Evolutionary conservation across 2,797 vertebrate genomes (phyloP), one percentile per base, ranked within the genome.

Genomic region (Rousettus madagascariensis): DNA sequence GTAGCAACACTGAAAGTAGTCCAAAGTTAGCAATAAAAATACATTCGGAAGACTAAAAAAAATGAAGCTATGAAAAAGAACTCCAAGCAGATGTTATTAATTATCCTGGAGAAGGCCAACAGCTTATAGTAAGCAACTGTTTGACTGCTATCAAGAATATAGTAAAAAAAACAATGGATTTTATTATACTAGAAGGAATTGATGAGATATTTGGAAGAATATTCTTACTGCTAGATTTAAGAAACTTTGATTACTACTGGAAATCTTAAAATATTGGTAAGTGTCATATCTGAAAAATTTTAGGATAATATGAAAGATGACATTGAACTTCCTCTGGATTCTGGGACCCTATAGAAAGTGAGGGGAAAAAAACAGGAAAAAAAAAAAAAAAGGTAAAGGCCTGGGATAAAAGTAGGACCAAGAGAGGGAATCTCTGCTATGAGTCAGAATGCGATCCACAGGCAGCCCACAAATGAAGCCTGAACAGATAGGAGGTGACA

Each of bases 401-500:
- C 30, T 24, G 65, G 28, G 53, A 66, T 69, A 69, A 72, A 85
- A 86, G 38, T 20, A 78, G 78, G 43, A 77, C 59, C 33, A 28
- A 90, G 59, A 90, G 10, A 89, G 33, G 26, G 20, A 84, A 15
- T 66, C 66, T 95, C 46, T 78, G 53, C 12, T 65, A 49, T 86
- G 95, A 96, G 90, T 93, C 90, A 88, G 80, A 86, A 57, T 61
- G 16, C 3, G 16, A 36, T 26, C 91, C 78, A 53, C 0, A 6
- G 83, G 90, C 79, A 83, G 55, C 22, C 49, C 30, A 77, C 22
- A 49, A 91, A 71, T 0, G 19, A 53, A 88, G 65, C 33, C 7
- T 69, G 82, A 55, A 69, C 65, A 94, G 74, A 92, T n/a, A 77
- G 78, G 46, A 91, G 72, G 71, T 78, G 87, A 94, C 85, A 86